Evolutionary conservation across 2,888 invertebrate species (phyloP).

Genomic region (Ormyrus nitidulus): DNA sequence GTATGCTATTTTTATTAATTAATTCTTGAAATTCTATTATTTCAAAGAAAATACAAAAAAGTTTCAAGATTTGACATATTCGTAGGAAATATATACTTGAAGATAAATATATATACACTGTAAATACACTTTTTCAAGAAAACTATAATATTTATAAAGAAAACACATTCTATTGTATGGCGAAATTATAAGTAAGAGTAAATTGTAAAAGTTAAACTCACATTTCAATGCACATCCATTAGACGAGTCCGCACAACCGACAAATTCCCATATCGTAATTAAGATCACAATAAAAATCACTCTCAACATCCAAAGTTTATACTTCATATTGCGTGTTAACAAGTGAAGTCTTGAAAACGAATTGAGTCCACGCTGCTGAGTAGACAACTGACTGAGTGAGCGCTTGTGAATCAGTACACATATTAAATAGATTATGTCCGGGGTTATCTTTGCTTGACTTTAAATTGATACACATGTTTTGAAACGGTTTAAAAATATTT

Average conservation of each 20-base stretch:
- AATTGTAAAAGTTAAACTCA: slow-evolving; percentile 24
- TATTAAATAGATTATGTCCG: slow-evolving; percentile 57
- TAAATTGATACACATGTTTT: slow-evolving; percentile 55
- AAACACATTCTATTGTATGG: too few species aligned
- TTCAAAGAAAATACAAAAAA: too few species aligned
- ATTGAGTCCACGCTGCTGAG: slow-evolving; percentile 47
- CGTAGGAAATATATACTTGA: too few species aligned
- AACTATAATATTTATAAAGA: too few species aligned
- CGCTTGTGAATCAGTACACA: slow-evolving; percentile 53
- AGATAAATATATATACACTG: too few species aligned
- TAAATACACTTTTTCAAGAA: too few species aligned
- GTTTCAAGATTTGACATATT: too few species aligned
- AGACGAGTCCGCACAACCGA: background rate
- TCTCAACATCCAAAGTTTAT: slow-evolving; percentile 22
- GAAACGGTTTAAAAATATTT: slow-evolving; percentile 53
- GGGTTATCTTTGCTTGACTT: slow-evolving; percentile 54
- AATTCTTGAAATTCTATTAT: too few species aligned
- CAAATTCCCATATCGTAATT: slow-evolving; percentile 13
- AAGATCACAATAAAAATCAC: slow-evolving; percentile 20
- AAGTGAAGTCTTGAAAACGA: slow-evolving; percentile 19
- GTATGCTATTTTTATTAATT: too few species aligned
- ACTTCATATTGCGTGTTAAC: slow-evolving; percentile 40
- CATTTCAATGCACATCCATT: slow-evolving; percentile 46
- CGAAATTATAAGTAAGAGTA: too few species aligned
- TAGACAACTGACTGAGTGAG: slow-evolving; percentile 46